phyloP scores from a whole-genome alignment of 2,113 vertebrate species.

The Chiloscyllium plagiosum region DNA sequence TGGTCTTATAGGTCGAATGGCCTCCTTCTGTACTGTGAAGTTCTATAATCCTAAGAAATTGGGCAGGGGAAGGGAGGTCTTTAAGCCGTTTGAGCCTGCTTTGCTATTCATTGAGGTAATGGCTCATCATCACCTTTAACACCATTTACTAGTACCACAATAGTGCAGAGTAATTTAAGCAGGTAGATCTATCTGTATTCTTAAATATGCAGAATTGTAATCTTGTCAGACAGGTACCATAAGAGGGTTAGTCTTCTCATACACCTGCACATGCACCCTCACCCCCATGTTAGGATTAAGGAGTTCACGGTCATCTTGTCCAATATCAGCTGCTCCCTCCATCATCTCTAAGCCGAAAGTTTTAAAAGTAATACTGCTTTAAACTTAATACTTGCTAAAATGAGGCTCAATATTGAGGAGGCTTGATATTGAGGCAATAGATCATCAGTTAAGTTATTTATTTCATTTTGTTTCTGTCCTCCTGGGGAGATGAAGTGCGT shows the following conservation, averaged over 20 bases:
- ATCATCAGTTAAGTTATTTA: neutral
- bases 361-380: neutral
- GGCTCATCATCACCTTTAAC: no score
- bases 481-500: neutral
- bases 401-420: no score
- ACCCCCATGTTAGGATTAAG: neutral
- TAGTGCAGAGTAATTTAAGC: neutral
- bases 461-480: neutral
- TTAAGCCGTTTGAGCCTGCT: no score
- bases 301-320: neutral
- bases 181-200: neutral
- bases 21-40: no score
- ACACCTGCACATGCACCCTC: no score
- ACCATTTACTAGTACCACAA: no score
- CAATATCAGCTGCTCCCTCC: neutral
- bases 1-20: no score
- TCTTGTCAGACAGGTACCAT: neutral
- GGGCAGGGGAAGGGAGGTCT: no score
- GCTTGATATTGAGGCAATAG: neutral
- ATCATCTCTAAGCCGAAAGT: neutral
- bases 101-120: neutral
- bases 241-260: neutral
- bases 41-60: no score
- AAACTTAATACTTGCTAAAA: neutral
- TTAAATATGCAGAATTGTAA: neutral